Evolutionary conservation across 1,140 invertebrate species (phyloP).

Genomic region (Pseudomyrmex gracilis): DNA sequence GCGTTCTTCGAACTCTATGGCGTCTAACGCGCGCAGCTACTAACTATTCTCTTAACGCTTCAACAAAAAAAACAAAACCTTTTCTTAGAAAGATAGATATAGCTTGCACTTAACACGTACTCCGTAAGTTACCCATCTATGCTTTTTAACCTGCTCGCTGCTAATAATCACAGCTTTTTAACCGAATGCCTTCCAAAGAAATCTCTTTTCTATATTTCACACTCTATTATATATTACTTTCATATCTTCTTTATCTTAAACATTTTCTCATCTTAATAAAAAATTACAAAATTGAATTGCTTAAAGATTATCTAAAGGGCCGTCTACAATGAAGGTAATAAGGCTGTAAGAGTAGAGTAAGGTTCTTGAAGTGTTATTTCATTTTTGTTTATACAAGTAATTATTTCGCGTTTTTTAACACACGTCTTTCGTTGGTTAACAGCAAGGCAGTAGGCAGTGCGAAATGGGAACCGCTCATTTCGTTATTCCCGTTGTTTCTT

Average conservation of each 20-base stretch:
- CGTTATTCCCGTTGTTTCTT: no score
- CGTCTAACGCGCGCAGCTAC: conserved; percentile 86
- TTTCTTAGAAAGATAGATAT: conserved; percentile 67
- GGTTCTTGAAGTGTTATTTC: no score
- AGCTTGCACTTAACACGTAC: conserved; percentile 76
- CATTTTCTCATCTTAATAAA: not conserved
- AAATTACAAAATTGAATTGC: not conserved
- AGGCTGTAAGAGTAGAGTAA: no score
- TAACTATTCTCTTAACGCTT: conserved; percentile 75
- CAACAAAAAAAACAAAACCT: conserved; percentile 60
- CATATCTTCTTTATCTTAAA: not conserved
- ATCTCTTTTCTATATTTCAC: not conserved
- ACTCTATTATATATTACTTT: not conserved
- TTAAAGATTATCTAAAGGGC: not conserved
- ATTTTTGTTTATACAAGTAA: no score
- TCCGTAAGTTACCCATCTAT: conserved; percentile 67
- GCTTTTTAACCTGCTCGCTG: conserved; percentile 61
- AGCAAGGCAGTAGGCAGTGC: no score
- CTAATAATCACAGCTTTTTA: conserved; percentile 45
- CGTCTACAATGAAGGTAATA: no score
- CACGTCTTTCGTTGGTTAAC: no score
- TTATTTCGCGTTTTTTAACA: no score
- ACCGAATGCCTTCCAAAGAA: not conserved
- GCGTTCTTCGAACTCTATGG: conserved; percentile 99
- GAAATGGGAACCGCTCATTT: no score